phyloP scores from a whole-genome alignment of 2,113 vertebrate genomes.

The Hyaena hyaena region DNA sequence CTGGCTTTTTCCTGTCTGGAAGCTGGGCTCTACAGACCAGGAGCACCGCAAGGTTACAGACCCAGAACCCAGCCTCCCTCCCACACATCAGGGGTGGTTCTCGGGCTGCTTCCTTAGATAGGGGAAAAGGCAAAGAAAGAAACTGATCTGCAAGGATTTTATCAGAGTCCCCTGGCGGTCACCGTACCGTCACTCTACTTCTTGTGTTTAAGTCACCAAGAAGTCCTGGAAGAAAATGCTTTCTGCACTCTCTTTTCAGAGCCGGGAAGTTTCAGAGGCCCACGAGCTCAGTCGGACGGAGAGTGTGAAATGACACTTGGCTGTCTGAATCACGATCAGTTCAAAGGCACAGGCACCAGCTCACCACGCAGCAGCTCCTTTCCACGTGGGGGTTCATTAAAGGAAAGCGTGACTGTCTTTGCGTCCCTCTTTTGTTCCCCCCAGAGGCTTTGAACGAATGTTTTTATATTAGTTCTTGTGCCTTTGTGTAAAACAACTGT shows the following conservation, averaged over 20 bases:
- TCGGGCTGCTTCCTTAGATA: not conserved
- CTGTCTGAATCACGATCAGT: conserved; percentile 50
- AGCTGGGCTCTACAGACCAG: not conserved
- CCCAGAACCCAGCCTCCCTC: not conserved
- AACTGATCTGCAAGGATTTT: not conserved
- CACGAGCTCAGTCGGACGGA: not conserved
- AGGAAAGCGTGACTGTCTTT: conserved; percentile 43
- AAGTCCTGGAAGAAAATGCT: conserved; percentile 52
- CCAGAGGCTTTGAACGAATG: conserved; percentile 72
- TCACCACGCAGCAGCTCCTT: not conserved
- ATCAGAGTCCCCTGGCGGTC: not conserved
- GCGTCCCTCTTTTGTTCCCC: conserved; percentile 53
- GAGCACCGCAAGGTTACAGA: fast-evolving
- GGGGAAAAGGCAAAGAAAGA: not conserved
- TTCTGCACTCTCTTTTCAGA: not conserved
- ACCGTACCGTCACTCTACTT: too few relatives aligned
- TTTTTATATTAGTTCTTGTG: conserved; percentile 63
- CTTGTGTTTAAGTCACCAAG: conserved; percentile 16
- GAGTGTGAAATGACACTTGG: not conserved
- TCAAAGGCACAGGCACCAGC: conserved; percentile 53
- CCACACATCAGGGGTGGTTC: not conserved
- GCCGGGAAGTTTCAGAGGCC: not conserved
- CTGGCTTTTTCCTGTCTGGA: conserved; percentile 12
- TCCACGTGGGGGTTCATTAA: conserved; percentile 53
- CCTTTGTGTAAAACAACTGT: conserved; percentile 72